Conservation (phyloP, 2,113 vertebrate species). For the Laterallus jamaicensis region DNA sequence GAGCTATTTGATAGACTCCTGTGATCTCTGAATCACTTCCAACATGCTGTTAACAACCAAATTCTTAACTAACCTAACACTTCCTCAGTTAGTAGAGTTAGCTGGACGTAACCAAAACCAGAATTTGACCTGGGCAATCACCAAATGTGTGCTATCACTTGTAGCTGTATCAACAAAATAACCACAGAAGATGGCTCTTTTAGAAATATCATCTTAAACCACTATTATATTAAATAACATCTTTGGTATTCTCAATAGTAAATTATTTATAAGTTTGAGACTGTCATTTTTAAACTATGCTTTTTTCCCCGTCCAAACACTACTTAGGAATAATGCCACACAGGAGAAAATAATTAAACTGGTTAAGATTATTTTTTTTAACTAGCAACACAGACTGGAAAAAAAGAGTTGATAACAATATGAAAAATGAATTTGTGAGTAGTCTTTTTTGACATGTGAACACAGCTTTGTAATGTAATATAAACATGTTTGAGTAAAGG, state of each 20-base stretch:
- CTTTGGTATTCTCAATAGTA: conserved; percentile 46
- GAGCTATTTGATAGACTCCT: conserved; percentile 28
- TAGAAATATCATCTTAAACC: not conserved
- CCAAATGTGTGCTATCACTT: conserved; percentile 34
- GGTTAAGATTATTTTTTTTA: not conserved
- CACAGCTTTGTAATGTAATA: conserved; percentile 10
- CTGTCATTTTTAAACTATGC: conserved; percentile 54
- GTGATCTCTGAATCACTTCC: conserved; percentile 48
- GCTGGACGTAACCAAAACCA: not conserved
- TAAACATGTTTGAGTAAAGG: conserved; percentile 39
- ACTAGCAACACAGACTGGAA: not conserved
- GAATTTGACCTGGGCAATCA: conserved; percentile 1
- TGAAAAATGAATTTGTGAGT: conserved; percentile 32
- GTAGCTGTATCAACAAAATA: conserved; percentile 35
- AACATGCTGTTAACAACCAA: conserved; percentile 30
- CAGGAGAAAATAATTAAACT: conserved; percentile 53
- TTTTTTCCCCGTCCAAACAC: conserved; percentile 48
- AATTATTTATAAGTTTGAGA: conserved; percentile 59
- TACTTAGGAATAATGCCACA: conserved; percentile 44
- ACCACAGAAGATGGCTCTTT: not conserved
- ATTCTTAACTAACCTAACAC: conserved; percentile 26
- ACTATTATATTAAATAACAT: conserved; percentile 39
- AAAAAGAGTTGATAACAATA: not conserved
- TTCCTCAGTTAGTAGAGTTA: not conserved
- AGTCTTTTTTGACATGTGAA: conserved; percentile 24